phyloP scores from a whole-genome alignment of 2,113 vertebrate species.

The Etheostoma spectabile region DNA sequence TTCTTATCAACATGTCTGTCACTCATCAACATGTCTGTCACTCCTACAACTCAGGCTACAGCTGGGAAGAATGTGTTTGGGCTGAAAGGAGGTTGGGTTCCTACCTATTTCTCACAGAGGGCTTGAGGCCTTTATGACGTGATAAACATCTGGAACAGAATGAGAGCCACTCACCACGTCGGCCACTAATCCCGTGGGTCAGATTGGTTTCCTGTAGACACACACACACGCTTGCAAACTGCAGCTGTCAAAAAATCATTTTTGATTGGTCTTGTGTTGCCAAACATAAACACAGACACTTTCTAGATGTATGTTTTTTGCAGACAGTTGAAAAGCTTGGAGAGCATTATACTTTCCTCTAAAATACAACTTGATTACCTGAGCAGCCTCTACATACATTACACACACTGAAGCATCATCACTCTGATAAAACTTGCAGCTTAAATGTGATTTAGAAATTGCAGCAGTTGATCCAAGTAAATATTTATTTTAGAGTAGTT shows the following conservation, averaged over 20 bases:
- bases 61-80: constrained; percentile 18
- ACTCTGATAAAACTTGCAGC: constrained; percentile 4
- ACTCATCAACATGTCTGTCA: constrained; percentile 21
- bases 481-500: constrained; percentile 15
- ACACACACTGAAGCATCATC: not conserved
- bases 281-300: not conserved
- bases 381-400: not conserved
- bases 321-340: not conserved
- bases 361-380: not conserved
- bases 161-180: constrained; percentile 66
- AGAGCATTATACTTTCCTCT: not conserved
- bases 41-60: not conserved
- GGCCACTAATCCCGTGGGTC: constrained; percentile 72
- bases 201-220: constrained; percentile 64
- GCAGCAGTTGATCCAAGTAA: constrained; percentile 12
- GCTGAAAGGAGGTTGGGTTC: constrained; percentile 66
- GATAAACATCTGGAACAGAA: constrained; percentile 80
- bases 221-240: constrained; percentile 10
- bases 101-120: constrained; percentile 52
- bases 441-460: constrained; percentile 39
- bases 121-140: constrained; percentile 64
- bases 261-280: not conserved
- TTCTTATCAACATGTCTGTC: constrained; percentile 32
- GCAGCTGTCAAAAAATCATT: constrained; percentile 7
- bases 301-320: not conserved